These are phyloP conservation scores for Platyrinchus mystaceus DNA, from an alignment of 2,797 vertebrate species.

Conservation along the genomic window DNA sequence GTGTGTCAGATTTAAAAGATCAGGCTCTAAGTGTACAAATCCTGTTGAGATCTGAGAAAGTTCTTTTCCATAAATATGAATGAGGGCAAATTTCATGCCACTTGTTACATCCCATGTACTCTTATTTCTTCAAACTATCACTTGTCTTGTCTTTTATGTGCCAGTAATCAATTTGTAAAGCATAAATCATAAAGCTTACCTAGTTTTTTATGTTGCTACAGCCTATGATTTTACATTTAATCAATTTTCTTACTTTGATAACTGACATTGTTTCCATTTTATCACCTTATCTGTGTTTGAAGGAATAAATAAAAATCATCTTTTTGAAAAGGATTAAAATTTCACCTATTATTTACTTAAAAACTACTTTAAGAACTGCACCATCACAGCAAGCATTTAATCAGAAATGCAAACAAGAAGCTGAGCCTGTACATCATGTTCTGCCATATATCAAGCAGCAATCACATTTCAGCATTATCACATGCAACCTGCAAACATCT, in stretches of 20 bases:
- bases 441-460: not conserved
- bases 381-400: not conserved
- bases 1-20: not conserved
- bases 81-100: not conserved
- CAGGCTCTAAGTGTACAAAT: not conserved
- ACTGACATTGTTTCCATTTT: not conserved
- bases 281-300: constrained; percentile 8
- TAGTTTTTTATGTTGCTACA: not conserved
- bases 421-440: not conserved
- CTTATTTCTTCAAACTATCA: constrained; percentile 15
- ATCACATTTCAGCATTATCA: not conserved
- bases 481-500: not conserved
- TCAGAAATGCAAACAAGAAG: constrained; percentile 9
- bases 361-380: constrained; percentile 7
- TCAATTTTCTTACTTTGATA: not conserved
- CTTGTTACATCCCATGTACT: not conserved
- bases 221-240: not conserved
- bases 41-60: not conserved
- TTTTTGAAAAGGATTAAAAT: not conserved
- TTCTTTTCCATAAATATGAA: constrained; percentile 2
- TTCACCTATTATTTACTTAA: not conserved
- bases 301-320: constrained; percentile 31
- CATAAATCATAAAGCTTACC: not conserved
- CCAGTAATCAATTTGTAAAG: constrained; percentile 11
- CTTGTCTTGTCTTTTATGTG: not conserved